These are phyloP conservation scores for Limonius californicus DNA, from an alignment of 1,140 invertebrate genomes.

Conservation along the genomic window DNA sequence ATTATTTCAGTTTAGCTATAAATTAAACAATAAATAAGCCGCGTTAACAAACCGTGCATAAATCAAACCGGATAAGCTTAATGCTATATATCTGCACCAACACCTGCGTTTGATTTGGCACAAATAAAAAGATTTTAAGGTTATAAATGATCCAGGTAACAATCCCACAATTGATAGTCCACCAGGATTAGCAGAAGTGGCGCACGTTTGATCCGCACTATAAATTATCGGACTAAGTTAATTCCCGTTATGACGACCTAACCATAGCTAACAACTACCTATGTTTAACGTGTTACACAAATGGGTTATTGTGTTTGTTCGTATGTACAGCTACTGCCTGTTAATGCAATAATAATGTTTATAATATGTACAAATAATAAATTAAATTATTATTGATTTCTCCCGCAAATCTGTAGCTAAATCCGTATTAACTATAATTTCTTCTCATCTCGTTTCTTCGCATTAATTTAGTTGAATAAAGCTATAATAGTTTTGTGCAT, in stretches of 20 bases:
- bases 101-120: slow-evolving; percentile 39
- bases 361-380: no score
- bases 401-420: no score
- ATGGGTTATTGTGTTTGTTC: neutral
- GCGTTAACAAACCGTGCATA: slow-evolving; percentile 33
- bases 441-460: no score
- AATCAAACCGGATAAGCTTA: slow-evolving; percentile 40
- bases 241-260: slow-evolving; percentile 41
- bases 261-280: slow-evolving; percentile 33
- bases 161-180: slow-evolving; percentile 48
- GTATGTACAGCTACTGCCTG: no score
- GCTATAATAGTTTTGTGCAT: no score
- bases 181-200: slow-evolving; percentile 41
- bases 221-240: slow-evolving; percentile 47
- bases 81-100: slow-evolving; percentile 18
- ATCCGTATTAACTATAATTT: no score
- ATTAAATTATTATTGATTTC: no score
- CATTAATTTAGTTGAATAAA: no score
- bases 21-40: slow-evolving; percentile 29
- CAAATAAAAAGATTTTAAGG: slow-evolving; percentile 42
- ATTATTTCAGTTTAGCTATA: slow-evolving; percentile 18
- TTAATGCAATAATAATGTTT: no score
- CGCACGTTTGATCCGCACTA: slow-evolving; percentile 41
- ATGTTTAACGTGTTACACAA: slow-evolving; percentile 30
- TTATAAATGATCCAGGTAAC: slow-evolving; percentile 40